Base-by-base conservation (phyloP, 2,113 vertebrate species). In the Megaleporinus macrocephalus region DNA sequence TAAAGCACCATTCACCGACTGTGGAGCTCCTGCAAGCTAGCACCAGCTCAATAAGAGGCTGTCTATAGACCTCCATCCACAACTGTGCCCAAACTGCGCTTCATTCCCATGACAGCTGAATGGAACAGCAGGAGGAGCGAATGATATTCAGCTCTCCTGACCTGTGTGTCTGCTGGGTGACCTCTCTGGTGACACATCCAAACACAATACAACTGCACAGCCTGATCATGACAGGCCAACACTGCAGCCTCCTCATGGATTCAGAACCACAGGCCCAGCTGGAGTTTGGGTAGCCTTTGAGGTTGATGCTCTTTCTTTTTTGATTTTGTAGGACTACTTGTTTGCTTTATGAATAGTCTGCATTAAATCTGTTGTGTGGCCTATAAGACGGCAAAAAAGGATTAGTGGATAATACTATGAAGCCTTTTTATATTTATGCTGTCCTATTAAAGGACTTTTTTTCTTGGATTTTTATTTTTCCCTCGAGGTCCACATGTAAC, bases 101-200 rank as follows among this genome's bases (percentile, higher is more conserved):
- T 86, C 90, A 81, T 88, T 91, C 89, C 84, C 89, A 89, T 88
- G 84, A 92, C 92, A 91, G 86, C 51, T 87, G 86, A 86, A 85
- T 83, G 75, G 79, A 80, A 83, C 63, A 74, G 85, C 82, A 73
- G 76, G 76, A 79, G 83, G 89, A 87, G 87, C 57, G 86, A 88
- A 70, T 68, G 82, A 84, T 89, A 84, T 89, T 92, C 93, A 94
- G 92, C 91, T 94, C 91, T 92, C 90, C 90, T 95, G 94, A 95
- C 93, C 93, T 92, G 66, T 82, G 82, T 75, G 82, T 84, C 79
- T 84, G 72, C 66, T 65, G 5, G 61, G 41, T 53, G 79, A 84
- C 79, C 85, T 79, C 71, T 79, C 65, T 80, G 71, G 78, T 78
- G 78, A 81, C 74, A 47, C 47, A 33, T 76, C 66, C 79, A 75